Evolutionary conservation across 2,797 vertebrate species (phyloP).

Genomic region (Buceros bicornis): DNA sequence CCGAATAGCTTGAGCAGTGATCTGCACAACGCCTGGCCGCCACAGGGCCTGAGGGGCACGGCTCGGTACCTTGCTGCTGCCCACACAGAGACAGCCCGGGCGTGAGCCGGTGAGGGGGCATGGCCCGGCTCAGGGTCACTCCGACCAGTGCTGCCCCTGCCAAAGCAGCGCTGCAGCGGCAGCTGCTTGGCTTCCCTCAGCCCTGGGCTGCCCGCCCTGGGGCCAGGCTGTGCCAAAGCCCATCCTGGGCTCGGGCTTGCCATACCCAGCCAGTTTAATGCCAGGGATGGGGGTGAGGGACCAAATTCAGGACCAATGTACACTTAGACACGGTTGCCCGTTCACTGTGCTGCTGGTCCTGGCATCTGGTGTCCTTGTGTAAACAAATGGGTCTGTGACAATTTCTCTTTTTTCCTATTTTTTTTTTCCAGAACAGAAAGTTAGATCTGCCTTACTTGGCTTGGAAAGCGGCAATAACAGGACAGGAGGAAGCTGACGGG

Average conservation of each 20-base stretch:
- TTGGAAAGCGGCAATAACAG: background rate
- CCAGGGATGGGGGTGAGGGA: no score
- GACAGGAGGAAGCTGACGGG: background rate
- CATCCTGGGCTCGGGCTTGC: no score
- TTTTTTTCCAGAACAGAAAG: background rate
- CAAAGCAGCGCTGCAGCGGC: background rate
- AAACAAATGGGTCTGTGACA: background rate
- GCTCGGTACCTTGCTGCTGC: background rate
- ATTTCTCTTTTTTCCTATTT: background rate
- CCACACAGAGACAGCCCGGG: background rate
- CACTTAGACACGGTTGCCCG: background rate
- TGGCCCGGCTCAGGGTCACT: background rate
- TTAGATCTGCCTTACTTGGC: background rate
- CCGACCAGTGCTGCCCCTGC: background rate
- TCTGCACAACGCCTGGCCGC: background rate
- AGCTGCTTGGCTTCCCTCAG: constrained; percentile 57
- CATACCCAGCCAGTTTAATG: accelerated
- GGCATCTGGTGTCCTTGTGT: background rate
- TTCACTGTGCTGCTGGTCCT: background rate
- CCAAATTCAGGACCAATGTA: background rate
- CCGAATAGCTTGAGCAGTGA: background rate
- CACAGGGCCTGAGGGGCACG: accelerated
- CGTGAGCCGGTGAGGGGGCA: background rate
- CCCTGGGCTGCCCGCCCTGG: background rate
- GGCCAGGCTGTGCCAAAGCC: background rate